Evolutionary conservation across 1,140 invertebrate genomes (phyloP).

Genomic region (Aphis craccivora): DNA sequence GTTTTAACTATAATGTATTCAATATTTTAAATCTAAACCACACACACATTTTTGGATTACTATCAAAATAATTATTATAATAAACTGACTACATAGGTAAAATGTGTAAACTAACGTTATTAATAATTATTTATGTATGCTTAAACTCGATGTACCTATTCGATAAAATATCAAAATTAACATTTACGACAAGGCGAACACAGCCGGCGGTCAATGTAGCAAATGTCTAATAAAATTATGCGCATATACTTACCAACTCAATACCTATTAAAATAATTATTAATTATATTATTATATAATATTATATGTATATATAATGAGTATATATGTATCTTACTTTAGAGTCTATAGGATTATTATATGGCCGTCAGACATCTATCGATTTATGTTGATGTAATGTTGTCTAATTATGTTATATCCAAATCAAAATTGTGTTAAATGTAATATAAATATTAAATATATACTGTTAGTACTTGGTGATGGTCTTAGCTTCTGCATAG

Average conservation of each 20-base stretch:
- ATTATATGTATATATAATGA: neutral
- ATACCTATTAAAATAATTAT: neutral
- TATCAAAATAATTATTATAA: constrained; percentile 64
- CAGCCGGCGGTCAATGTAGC: neutral
- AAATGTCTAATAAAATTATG: neutral
- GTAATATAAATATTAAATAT: neutral
- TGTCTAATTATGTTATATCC: neutral
- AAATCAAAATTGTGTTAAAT: neutral
- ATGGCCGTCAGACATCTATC: neutral
- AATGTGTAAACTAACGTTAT: neutral
- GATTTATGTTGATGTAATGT: neutral
- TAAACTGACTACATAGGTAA: neutral
- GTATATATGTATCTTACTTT: neutral
- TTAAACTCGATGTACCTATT: too few relatives aligned
- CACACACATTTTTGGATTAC: neutral
- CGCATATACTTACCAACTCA: neutral
- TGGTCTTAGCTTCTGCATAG: too few relatives aligned
- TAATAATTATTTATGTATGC: neutral
- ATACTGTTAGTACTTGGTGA: too few relatives aligned
- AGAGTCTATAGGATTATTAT: too few relatives aligned
- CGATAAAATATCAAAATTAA: neutral
- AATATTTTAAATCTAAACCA: neutral
- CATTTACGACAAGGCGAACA: neutral
- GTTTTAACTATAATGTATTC: neutral
- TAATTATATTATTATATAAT: neutral